Evolutionary conservation across 2,797 vertebrate species (phyloP).

Genomic region (Argyrosomus regius): DNA sequence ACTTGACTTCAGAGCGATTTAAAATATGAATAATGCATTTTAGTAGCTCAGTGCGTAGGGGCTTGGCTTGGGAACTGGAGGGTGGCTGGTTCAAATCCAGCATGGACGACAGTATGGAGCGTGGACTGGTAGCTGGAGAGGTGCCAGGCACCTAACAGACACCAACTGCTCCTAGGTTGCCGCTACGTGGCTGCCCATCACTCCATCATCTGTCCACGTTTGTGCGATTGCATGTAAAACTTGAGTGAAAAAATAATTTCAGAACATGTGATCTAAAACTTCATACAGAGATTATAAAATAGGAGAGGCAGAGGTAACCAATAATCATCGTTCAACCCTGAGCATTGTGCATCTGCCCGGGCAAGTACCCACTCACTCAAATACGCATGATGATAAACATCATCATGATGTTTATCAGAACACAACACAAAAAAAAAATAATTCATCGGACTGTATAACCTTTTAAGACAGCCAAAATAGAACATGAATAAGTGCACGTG

Average conservation of each 20-base stretch:
- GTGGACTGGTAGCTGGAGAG: too few species aligned
- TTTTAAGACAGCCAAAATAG: constrained; percentile 46
- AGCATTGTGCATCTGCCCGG: constrained; percentile 48
- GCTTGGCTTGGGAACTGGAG: too few species aligned
- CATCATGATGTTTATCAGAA: constrained; percentile 15
- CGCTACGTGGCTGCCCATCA: too few species aligned
- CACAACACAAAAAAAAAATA: constrained; percentile 18
- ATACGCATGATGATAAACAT: too few species aligned
- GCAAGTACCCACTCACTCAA: constrained; percentile 41
- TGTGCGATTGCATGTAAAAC: too few species aligned
- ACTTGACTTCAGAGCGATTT: constrained; percentile 3
- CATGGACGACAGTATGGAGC: too few species aligned
- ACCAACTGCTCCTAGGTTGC: too few species aligned
- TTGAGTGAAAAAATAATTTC: too few species aligned
- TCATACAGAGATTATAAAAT: constrained; percentile 13
- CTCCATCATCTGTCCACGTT: too few species aligned
- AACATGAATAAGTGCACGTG: constrained; percentile 13
- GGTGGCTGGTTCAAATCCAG: too few species aligned
- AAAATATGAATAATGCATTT: neutral
- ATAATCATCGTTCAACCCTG: constrained; percentile 21
- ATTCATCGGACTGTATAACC: constrained; percentile 23
- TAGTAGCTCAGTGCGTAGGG: too few species aligned
- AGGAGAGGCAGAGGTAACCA: constrained; percentile 22
- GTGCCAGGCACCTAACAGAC: too few species aligned
- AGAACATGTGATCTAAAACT: constrained; percentile 62